A percentile compares a stretch with the other conserved stretches of the same genome.
These are phyloP conservation scores for Drosophila quasianomalipes DNA, from an alignment of 2,888 invertebrate species.

Conservation along the genomic window DNA sequence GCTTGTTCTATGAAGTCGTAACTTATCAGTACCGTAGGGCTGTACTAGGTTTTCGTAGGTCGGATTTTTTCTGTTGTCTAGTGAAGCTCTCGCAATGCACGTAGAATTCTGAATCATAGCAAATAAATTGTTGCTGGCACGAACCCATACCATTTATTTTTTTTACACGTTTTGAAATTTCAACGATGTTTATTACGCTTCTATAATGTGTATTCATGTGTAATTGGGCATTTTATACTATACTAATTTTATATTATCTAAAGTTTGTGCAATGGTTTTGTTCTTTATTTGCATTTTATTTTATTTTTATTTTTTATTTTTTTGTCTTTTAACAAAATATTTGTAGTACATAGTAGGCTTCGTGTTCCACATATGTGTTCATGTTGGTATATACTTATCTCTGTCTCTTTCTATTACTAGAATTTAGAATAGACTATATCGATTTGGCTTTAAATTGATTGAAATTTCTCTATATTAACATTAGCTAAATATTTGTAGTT, in stretches of 20 bases:
- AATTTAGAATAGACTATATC: conserved; percentile 49
- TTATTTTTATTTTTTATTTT: conserved; percentile 3
- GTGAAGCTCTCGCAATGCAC: conserved; percentile 22
- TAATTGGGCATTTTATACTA: conserved; percentile 8
- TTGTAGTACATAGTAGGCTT: conserved; percentile 8
- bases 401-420: conserved; percentile 22
- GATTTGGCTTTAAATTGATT: conserved; percentile 18
- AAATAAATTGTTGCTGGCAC: conserved; percentile 17
- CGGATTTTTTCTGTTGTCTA: neutral
- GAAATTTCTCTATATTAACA: conserved; percentile 13
- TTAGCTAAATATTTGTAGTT: conserved; percentile 17
- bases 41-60: neutral
- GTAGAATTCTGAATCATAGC: conserved; percentile 10
- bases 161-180: conserved; percentile 52
- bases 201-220: conserved; percentile 11
- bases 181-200: conserved; percentile 49
- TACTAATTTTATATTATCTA: conserved; percentile 9
- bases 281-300: conserved; percentile 9
- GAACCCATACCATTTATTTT: conserved; percentile 19
- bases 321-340: conserved; percentile 16
- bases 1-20: conserved; percentile 29
- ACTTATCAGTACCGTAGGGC: conserved; percentile 24
- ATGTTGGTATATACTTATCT: conserved; percentile 6
- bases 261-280: conserved; percentile 11
- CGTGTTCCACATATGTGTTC: conserved; percentile 1